Conservation (phyloP, 2,797 vertebrate genomes). For the Cirrhinus molitorella region DNA sequence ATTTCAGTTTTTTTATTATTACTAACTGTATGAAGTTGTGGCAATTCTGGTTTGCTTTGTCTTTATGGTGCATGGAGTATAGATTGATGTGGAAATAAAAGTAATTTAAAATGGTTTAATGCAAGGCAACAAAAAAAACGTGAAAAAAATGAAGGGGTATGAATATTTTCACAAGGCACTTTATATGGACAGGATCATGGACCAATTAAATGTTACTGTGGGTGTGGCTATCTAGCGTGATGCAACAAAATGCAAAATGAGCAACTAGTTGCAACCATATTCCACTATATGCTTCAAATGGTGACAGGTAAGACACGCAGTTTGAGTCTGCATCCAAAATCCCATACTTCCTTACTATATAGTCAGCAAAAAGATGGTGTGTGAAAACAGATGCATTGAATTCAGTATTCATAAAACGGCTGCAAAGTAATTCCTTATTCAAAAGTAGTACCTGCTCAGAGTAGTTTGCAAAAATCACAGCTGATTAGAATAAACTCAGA, state of each 20-base stretch:
- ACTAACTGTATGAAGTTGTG: no score
- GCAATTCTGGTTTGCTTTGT: no score
- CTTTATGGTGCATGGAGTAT: no score
- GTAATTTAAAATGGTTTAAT: no score
- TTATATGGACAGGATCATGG: background rate
- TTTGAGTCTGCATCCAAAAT: background rate
- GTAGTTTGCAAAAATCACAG: background rate
- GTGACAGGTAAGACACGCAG: background rate
- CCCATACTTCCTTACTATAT: background rate
- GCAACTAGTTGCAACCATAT: background rate
- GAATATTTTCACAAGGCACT: no score
- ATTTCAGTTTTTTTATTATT: no score
- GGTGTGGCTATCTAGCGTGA: background rate
- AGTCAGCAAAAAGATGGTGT: background rate
- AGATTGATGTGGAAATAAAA: no score
- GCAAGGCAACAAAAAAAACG: no score
- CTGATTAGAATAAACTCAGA: background rate
- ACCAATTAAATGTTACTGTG: background rate
- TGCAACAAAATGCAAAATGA: background rate
- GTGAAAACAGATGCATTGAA: background rate
- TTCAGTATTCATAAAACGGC: background rate
- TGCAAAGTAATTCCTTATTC: background rate
- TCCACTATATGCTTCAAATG: background rate
- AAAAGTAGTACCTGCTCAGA: background rate
- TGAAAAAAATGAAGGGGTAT: no score